phyloP scores from a whole-genome alignment of 2,797 vertebrate species.

The Lemur catta region DNA sequence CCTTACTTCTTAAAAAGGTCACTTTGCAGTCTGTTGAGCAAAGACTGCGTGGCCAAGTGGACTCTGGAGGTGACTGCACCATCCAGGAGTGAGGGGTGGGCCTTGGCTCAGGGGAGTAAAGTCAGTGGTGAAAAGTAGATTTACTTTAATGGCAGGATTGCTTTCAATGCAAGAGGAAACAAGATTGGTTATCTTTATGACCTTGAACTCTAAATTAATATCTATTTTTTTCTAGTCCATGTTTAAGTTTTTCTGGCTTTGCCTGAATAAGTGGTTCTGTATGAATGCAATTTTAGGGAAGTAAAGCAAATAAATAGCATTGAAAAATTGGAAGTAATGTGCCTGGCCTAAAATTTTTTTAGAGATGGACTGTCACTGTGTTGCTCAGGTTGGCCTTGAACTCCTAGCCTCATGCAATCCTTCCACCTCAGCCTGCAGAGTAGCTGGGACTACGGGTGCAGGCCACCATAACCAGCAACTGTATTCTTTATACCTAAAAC shows the following conservation, averaged over 20 bases:
- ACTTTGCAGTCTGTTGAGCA: not conserved
- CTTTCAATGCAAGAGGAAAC: not conserved
- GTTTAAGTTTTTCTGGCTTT: not conserved
- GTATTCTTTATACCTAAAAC: not conserved
- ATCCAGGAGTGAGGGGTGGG: not conserved
- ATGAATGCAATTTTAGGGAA: not conserved
- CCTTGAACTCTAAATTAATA: not conserved
- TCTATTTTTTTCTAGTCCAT: not conserved
- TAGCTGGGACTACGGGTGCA: no score
- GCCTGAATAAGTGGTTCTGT: not conserved
- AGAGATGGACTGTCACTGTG: no score
- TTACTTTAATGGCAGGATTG: not conserved
- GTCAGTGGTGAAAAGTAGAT: not conserved
- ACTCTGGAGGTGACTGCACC: not conserved
- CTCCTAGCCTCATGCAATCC: no score
- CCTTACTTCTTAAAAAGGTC: not conserved
- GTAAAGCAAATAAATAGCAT: not conserved
- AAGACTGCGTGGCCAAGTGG: not conserved
- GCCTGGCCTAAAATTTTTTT: not conserved
- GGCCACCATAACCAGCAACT: no score
- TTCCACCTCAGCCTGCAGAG: no score
- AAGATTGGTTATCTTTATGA: not conserved
- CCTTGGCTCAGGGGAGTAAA: not conserved
- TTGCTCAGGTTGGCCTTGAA: no score
- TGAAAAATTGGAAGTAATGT: not conserved